These are phyloP conservation scores for Psittacula derbiana DNA, from an alignment of 2,797 vertebrate species.

Conservation along the genomic window DNA sequence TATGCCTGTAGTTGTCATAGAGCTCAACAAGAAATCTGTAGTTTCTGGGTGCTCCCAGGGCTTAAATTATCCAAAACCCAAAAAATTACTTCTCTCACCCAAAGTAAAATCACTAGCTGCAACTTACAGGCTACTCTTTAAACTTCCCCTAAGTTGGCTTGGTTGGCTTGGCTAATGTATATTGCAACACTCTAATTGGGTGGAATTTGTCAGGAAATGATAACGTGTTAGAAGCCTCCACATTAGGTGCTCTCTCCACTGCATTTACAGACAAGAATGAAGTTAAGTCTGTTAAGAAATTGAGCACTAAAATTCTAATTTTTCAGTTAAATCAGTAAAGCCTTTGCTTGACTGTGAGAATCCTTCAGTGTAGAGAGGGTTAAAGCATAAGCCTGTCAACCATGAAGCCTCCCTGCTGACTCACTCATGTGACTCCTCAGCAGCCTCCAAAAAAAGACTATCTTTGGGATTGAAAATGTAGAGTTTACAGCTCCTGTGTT, in stretches of 20 bases:
- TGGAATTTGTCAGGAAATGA: neutral
- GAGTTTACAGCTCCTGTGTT: neutral
- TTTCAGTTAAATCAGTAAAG: neutral
- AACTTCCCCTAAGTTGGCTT: neutral
- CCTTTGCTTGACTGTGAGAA: neutral
- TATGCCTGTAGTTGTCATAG: neutral
- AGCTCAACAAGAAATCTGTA: neutral
- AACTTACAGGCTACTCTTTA: neutral
- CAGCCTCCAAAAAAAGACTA: neutral
- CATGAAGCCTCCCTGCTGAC: slow-evolving; percentile 25
- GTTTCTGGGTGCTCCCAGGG: neutral
- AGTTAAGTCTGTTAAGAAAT: neutral
- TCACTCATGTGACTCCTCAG: slow-evolving; percentile 22
- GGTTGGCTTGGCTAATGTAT: neutral
- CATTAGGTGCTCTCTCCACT: neutral
- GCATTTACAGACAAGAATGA: neutral
- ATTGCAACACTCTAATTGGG: neutral
- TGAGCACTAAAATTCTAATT: neutral
- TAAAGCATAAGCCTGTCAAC: neutral
- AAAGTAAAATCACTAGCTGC: neutral
- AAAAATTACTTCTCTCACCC: neutral
- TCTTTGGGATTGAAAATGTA: neutral
- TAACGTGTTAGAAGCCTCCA: neutral
- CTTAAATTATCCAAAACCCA: neutral
- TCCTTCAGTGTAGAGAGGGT: neutral